A percentile compares a stretch with the other conserved stretches of the same genome.
These are phyloP conservation scores for Ellobius talpinus DNA, from an alignment of 2,113 vertebrate species.

Conservation along the genomic window DNA sequence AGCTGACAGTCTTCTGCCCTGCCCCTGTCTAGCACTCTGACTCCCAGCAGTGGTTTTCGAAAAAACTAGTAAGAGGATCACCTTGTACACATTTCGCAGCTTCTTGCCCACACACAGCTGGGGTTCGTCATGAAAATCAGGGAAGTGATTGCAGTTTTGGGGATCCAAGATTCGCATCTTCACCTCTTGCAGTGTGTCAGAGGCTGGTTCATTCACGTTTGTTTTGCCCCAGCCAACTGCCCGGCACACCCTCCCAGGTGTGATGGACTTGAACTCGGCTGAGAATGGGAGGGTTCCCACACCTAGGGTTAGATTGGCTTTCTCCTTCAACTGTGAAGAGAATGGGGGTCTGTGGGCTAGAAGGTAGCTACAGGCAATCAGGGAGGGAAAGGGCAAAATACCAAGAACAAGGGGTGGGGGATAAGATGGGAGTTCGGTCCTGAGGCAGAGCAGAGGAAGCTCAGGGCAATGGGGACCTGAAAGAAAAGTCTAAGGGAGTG, in stretches of 20 bases:
- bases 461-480: neutral
- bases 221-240: conserved; percentile 69
- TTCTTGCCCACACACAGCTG: conserved; percentile 73
- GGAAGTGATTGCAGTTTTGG: neutral
- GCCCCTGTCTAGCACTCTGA: neutral
- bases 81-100: conserved; percentile 41
- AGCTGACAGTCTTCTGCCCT: neutral
- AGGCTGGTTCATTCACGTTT: accelerated
- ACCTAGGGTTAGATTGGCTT: conserved; percentile 61
- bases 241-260: conserved; percentile 29
- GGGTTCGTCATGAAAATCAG: neutral
- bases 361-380: neutral
- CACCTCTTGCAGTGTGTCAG: conserved; percentile 57
- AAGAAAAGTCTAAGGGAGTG: neutral
- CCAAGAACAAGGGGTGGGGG: neutral
- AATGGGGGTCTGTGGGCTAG: neutral
- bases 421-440: neutral
- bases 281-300: conserved; percentile 62
- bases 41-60: neutral
- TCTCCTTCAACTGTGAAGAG: conserved; percentile 62
- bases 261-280: neutral
- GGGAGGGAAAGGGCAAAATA: neutral
- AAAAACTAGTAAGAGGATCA: neutral
- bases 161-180: conserved; percentile 62
- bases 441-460: neutral